Evolutionary conservation across 2,888 invertebrate genomes (phyloP).

Genomic region (Lycia hirtaria): DNA sequence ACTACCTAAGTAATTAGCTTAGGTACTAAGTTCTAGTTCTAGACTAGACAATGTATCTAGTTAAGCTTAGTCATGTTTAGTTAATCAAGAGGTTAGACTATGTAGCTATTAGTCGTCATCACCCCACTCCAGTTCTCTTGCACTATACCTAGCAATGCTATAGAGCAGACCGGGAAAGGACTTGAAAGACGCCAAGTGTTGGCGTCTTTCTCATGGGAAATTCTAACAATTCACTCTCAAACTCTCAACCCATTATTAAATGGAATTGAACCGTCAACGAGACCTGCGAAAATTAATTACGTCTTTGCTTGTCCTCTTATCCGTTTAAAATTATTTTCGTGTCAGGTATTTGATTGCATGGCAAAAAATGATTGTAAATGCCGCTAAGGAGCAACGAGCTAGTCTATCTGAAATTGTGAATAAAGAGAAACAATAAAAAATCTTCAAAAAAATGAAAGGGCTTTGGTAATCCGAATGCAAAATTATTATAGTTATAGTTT

Average conservation of each 20-base stretch:
- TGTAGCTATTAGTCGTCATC: background rate
- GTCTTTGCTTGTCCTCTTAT: slow-evolving; percentile 4
- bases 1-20: no score
- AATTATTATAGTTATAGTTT: no score
- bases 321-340: slow-evolving; percentile 1
- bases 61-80: no score
- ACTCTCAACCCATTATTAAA: slow-evolving; percentile 33
- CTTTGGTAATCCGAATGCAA: no score
- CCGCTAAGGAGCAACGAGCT: slow-evolving; percentile 2
- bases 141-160: background rate
- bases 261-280: slow-evolving; percentile 34
- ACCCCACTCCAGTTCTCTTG: background rate
- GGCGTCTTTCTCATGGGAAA: slow-evolving; percentile 44
- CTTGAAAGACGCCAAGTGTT: slow-evolving; percentile 38
- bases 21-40: no score
- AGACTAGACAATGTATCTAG: no score
- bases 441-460: slow-evolving; percentile 46
- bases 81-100: no score
- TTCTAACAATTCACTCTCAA: slow-evolving; percentile 37
- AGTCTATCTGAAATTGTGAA: slow-evolving; percentile 16
- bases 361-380: slow-evolving; percentile 13
- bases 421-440: slow-evolving; percentile 44
- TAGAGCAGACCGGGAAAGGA: background rate
- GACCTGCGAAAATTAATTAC: slow-evolving; percentile 29
- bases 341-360: slow-evolving; percentile 1